Conservation (phyloP, 2,797 vertebrate genomes). For the Periparus ater region DNA sequence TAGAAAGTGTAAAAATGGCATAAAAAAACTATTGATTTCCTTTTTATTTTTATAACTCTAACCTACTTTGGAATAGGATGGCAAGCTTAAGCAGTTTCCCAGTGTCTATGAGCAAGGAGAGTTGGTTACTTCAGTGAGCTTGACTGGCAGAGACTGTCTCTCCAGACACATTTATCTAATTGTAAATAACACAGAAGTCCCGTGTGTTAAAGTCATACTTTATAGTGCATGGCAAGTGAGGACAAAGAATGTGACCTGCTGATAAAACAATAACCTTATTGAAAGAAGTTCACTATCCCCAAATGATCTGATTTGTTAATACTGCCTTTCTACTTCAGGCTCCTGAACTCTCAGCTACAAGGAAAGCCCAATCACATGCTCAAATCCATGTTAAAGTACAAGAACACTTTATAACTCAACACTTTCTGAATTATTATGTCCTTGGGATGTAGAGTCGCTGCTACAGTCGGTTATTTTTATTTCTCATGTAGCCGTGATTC, state of each 20-base stretch:
- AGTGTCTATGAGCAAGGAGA: background rate
- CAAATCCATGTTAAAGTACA: conserved; percentile 59
- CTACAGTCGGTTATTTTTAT: conserved; percentile 35
- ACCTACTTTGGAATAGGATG: background rate
- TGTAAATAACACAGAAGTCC: background rate
- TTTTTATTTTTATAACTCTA: background rate
- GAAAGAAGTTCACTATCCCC: conserved; percentile 45
- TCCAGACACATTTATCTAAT: background rate
- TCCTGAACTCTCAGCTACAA: background rate
- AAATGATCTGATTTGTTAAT: conserved; percentile 43
- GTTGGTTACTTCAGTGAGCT: background rate
- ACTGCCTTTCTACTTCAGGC: conserved; percentile 40
- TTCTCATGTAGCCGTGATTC: background rate
- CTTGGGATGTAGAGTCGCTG: conserved; percentile 3
- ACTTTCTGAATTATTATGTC: conserved; percentile 35
- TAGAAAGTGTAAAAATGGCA: background rate
- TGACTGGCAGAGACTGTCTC: background rate
- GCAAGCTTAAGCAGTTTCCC: background rate
- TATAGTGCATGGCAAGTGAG: background rate
- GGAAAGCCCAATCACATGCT: conserved; percentile 64
- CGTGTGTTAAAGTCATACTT: background rate
- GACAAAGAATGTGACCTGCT: conserved; percentile 31
- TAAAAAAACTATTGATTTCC: background rate
- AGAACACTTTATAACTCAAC: conserved; percentile 45
- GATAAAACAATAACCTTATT: conserved; percentile 52